Percentiles rank a stretch among this genome's conserved stretches.
Evolutionary conservation across 2,113 vertebrate genomes (phyloP).

Genomic region (Grammomys surdaster): DNA sequence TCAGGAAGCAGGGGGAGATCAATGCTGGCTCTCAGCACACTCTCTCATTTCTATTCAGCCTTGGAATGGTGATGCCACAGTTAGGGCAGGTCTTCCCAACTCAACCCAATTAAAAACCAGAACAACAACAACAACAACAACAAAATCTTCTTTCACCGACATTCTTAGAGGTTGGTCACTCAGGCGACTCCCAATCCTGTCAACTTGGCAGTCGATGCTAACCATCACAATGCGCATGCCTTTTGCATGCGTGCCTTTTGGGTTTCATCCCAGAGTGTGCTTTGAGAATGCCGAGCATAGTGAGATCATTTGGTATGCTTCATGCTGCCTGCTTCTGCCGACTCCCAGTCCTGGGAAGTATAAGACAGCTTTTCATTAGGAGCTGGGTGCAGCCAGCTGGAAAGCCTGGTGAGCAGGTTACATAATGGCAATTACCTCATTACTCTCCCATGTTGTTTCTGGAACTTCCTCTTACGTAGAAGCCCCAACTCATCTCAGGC

Average conservation of each 20-base stretch:
- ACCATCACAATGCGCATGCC: not conserved
- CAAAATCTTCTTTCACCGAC: not conserved
- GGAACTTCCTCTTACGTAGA: constrained; percentile 15
- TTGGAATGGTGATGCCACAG: not conserved
- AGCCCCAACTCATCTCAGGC: not conserved
- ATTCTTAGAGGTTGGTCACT: not conserved
- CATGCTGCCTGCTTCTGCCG: not conserved
- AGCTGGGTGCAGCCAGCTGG: not conserved
- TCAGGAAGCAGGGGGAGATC: not conserved
- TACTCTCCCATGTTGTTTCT: not conserved
- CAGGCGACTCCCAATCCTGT: not conserved
- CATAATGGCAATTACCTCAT: not conserved
- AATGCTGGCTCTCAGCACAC: not conserved
- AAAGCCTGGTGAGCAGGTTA: not conserved
- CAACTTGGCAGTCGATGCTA: not conserved
- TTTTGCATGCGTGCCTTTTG: not conserved
- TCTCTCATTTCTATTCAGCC: not conserved
- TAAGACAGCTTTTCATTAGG: not conserved
- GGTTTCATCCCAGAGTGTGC: not conserved
- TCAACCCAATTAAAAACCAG: not conserved
- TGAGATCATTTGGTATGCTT: not conserved
- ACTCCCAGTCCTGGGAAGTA: not conserved
- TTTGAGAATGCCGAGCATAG: not conserved
- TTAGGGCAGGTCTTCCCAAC: too few species aligned
- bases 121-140: not conserved